Evolutionary conservation across 2,113 vertebrate genomes (phyloP).

Genomic region (Burhinus bistriatus): DNA sequence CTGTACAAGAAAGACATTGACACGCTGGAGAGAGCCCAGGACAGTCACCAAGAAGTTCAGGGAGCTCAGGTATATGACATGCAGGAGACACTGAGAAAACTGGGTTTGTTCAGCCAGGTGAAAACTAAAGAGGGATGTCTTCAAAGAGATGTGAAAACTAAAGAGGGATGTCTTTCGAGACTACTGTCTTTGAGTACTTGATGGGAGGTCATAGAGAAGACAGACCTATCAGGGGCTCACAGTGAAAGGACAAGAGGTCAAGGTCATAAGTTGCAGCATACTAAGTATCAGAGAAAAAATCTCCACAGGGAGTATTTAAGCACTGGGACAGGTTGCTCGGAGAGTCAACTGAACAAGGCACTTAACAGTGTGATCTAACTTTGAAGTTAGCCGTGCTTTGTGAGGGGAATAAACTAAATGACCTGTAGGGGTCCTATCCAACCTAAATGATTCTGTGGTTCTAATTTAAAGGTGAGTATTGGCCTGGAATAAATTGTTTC

Average conservation of each 20-base stretch:
- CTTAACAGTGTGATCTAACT: background rate
- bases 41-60: background rate
- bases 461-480: background rate
- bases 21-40: background rate
- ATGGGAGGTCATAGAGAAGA: background rate
- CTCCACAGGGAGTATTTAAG: background rate
- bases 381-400: slow-evolving; percentile 3
- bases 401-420: background rate
- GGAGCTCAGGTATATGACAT: background rate
- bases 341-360: background rate
- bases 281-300: background rate
- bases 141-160: background rate
- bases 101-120: background rate
- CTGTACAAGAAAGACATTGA: background rate
- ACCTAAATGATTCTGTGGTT: background rate
- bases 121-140: background rate
- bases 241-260: background rate
- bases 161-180: background rate
- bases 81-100: background rate
- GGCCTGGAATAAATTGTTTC: background rate
- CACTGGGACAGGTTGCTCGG: background rate
- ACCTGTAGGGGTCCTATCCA: background rate
- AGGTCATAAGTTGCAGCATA: background rate
- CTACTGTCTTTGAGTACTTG: background rate
- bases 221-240: background rate